Conservation (phyloP, 2,797 vertebrate genomes). For the Ctenopoma multispine region DNA sequence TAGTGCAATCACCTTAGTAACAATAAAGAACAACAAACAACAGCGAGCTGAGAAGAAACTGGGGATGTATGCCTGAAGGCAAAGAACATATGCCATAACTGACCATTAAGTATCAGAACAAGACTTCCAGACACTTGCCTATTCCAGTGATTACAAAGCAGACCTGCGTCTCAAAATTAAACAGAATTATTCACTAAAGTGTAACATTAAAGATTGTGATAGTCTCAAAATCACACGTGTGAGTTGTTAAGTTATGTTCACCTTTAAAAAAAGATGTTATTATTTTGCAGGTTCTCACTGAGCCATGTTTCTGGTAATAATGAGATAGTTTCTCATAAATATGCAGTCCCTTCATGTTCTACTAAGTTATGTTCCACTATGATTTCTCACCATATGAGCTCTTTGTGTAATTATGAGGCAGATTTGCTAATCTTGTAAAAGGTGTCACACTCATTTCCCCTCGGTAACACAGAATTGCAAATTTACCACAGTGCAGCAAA, state of each 20-base stretch:
- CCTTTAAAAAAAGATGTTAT: not conserved
- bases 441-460: conserved; percentile 49
- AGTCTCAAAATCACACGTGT: not conserved
- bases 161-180: conserved; percentile 1
- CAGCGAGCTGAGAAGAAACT: conserved; percentile 7
- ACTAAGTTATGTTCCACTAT: conserved; percentile 47
- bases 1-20: conserved; percentile 16
- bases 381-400: conserved; percentile 32
- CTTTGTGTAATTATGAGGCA: conserved; percentile 50
- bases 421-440: conserved; percentile 56
- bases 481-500: conserved; percentile 25
- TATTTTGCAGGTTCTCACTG: conserved; percentile 8
- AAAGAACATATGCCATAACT: conserved; percentile 47
- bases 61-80: conserved; percentile 40
- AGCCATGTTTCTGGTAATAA: conserved; percentile 21
- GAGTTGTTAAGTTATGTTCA: not conserved
- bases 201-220: not conserved
- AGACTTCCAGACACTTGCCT: conserved; percentile 30
- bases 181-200: not conserved
- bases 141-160: conserved; percentile 24
- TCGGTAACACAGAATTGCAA: conserved; percentile 21
- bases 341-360: conserved; percentile 15
- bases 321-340: conserved; percentile 33
- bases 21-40: not conserved
- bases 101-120: conserved; percentile 36